phyloP scores from a whole-genome alignment of 1,140 invertebrate species.

The Galleria mellonella region DNA sequence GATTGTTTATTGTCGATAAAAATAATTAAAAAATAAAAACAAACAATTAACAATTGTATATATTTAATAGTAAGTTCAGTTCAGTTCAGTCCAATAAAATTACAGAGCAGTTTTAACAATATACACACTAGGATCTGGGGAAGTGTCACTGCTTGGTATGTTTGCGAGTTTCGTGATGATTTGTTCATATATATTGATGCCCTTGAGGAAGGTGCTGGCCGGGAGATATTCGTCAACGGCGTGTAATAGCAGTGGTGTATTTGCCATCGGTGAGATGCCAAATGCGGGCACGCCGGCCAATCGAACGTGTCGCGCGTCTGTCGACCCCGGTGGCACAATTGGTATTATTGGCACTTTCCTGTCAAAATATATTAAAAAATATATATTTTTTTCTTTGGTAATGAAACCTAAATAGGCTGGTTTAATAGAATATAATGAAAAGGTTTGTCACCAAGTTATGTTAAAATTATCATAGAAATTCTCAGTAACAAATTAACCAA shows the following conservation, averaged over 20 bases:
- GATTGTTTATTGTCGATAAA: no score
- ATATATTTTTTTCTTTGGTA: no score
- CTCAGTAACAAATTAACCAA: no score
- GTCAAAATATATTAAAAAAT: constrained; percentile 3
- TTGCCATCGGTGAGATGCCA: constrained; percentile 26
- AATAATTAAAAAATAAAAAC: no score
- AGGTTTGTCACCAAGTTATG: no score
- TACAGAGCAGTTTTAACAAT: background rate
- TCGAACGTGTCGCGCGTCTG: constrained; percentile 24
- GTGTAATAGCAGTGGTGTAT: constrained; percentile 20
- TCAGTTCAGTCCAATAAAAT: no score
- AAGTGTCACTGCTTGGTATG: constrained; percentile 3
- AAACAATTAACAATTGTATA: no score
- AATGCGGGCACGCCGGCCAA: constrained; percentile 20
- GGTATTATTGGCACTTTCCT: constrained; percentile 15
- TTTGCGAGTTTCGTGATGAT: constrained; percentile 10
- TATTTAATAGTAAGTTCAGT: no score
- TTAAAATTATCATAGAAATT: no score
- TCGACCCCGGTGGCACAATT: constrained; percentile 22
- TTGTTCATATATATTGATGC: constrained; percentile 19
- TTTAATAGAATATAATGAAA: no score
- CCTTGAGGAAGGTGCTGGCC: constrained; percentile 13
- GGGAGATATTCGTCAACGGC: constrained; percentile 19
- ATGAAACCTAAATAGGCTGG: no score
- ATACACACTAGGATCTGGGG: constrained; percentile 6